Evolutionary conservation across 2,797 vertebrate species (phyloP).

Genomic region (Vultur gryphus): DNA sequence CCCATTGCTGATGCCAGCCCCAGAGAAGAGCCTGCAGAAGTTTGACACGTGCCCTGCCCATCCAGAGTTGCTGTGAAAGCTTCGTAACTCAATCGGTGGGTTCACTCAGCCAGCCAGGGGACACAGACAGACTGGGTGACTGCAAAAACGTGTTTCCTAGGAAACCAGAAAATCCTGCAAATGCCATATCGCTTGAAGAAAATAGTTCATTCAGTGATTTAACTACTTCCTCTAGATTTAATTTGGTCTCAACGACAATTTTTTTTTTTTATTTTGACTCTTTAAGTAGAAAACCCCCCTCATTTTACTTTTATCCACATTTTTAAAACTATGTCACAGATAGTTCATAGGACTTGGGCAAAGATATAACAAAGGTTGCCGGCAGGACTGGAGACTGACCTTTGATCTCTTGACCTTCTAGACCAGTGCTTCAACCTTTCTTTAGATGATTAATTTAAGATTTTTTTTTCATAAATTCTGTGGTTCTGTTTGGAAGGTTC

Average conservation of each 20-base stretch:
- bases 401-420: neutral
- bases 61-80: neutral
- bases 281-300: accelerated
- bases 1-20: neutral
- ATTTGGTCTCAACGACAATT: neutral
- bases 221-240: neutral
- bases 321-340: neutral
- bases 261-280: neutral
- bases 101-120: neutral
- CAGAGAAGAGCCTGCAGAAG: neutral
- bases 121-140: neutral
- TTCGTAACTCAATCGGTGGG: neutral
- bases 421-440: neutral
- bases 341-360: neutral
- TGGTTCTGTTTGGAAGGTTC: neutral
- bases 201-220: neutral
- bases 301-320: neutral
- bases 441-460: neutral
- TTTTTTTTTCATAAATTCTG: neutral
- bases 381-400: neutral
- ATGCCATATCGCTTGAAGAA: neutral
- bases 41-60: neutral
- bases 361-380: neutral
- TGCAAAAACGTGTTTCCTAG: neutral
- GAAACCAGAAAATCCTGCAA: neutral